Conservation (phyloP, 1,140 invertebrate genomes). For the Oncopodura yosiiana region DNA sequence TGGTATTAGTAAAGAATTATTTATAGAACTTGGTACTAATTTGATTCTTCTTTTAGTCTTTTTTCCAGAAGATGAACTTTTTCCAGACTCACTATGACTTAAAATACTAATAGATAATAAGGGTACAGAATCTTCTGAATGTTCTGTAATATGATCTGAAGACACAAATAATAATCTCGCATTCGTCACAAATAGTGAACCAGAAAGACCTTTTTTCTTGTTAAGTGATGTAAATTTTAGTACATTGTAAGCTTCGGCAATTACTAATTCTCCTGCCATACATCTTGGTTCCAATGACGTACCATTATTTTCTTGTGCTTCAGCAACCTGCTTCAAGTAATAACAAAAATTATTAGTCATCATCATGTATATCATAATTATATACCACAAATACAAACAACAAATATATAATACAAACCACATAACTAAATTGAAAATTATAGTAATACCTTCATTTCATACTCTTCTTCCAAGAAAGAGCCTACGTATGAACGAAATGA, state of each 20-base stretch:
- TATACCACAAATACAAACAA: conserved; percentile 1
- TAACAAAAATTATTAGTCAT: neutral
- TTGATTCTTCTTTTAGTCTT: conserved; percentile 14
- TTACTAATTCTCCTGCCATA: conserved; percentile 60
- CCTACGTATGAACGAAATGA: conserved; percentile 33
- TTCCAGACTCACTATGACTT: conserved; percentile 24
- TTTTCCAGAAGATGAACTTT: conserved; percentile 11
- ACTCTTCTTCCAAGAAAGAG: conserved; percentile 33
- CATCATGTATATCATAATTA: neutral
- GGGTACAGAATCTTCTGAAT: conserved; percentile 26
- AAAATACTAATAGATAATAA: conserved; percentile 28
- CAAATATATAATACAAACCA: neutral
- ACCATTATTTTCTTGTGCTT: conserved; percentile 7
- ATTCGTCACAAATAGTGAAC: conserved; percentile 71
- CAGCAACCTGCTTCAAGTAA: neutral
- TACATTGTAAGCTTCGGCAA: conserved; percentile 66
- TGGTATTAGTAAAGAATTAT: conserved; percentile 1
- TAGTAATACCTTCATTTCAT: conserved; percentile 33
- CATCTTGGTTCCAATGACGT: conserved; percentile 32
- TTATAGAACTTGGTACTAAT: conserved; percentile 3
- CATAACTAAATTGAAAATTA: neutral
- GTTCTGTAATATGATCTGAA: conserved; percentile 10
- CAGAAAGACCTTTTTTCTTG: conserved; percentile 64
- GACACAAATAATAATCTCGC: conserved; percentile 67
- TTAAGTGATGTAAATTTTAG: conserved; percentile 68